Evolutionary conservation across 2,113 vertebrate genomes (phyloP).

Genomic region (Hippocampus barbouri): DNA sequence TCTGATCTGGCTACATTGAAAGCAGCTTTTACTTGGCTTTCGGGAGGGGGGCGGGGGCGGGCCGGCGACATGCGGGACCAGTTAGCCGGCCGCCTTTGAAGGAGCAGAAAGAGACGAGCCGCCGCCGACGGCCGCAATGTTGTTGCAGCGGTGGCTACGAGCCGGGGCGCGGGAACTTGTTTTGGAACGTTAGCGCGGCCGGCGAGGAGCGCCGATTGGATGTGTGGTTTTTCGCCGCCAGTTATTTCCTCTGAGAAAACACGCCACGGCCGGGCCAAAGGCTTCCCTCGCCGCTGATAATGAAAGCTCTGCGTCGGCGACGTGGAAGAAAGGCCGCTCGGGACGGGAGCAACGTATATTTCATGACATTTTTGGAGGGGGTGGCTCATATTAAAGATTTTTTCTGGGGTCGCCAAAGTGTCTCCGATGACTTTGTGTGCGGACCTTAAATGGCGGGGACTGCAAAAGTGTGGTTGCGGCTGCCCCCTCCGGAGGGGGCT

Average conservation of each 20-base stretch:
- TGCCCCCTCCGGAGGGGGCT: too few relatives aligned
- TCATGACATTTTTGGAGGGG: background rate
- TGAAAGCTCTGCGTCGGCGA: background rate
- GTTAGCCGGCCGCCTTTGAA: constrained; percentile 15
- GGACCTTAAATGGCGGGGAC: background rate
- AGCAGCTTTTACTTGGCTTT: constrained; percentile 28
- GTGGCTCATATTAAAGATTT: constrained; percentile 1
- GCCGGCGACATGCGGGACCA: constrained; percentile 23
- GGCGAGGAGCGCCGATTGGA: constrained; percentile 3
- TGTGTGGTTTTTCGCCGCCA: background rate
- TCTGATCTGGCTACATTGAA: constrained; percentile 39
- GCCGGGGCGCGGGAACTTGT: constrained; percentile 18
- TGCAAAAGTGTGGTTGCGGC: too few relatives aligned
- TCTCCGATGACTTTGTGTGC: background rate
- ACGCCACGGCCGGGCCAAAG: background rate
- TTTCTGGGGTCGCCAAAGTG: background rate
- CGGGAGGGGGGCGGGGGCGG: background rate
- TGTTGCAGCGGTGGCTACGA: constrained; percentile 21
- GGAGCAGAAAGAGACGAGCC: constrained; percentile 17
- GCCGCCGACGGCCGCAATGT: constrained; percentile 19
- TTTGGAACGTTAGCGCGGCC: constrained; percentile 26
- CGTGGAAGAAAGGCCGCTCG: background rate
- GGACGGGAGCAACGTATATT: background rate
- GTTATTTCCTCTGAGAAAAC: constrained; percentile 21
- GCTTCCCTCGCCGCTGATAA: constrained; percentile 3